These are phyloP conservation scores for Mellivora capensis DNA, from an alignment of 2,113 vertebrate genomes.

Conservation along the genomic window DNA sequence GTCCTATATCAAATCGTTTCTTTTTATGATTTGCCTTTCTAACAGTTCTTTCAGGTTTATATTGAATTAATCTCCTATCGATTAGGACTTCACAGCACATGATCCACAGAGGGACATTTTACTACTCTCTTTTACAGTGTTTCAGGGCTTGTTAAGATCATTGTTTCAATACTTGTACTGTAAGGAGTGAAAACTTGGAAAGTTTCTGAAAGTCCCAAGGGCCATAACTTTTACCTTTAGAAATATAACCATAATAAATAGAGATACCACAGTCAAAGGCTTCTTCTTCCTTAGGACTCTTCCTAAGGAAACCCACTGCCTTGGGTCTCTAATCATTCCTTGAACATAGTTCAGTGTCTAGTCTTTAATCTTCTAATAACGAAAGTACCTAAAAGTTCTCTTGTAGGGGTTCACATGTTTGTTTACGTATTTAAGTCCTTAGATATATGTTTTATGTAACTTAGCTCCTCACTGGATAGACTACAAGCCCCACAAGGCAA, in stretches of 20 bases:
- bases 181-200: not conserved
- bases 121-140: conserved; percentile 10
- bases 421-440: not conserved
- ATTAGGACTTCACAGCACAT: not conserved
- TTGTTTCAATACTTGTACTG: not conserved
- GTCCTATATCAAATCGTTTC: not conserved
- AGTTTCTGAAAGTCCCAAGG: not conserved
- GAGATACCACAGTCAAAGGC: not conserved
- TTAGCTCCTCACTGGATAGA: not conserved
- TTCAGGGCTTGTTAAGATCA: not conserved
- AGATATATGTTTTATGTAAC: not conserved
- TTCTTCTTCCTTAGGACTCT: not conserved
- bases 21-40: not conserved
- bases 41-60: not conserved
- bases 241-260: not conserved
- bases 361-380: not conserved
- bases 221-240: not conserved
- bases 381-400: not conserved
- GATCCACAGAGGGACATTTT: not conserved
- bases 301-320: not conserved
- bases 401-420: not conserved
- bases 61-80: conserved; percentile 16
- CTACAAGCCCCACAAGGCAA: not conserved
- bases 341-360: not conserved
- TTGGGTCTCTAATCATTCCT: not conserved